Evolutionary conservation across 2,888 invertebrate species (phyloP).

Genomic region (Ophion costatus): DNA sequence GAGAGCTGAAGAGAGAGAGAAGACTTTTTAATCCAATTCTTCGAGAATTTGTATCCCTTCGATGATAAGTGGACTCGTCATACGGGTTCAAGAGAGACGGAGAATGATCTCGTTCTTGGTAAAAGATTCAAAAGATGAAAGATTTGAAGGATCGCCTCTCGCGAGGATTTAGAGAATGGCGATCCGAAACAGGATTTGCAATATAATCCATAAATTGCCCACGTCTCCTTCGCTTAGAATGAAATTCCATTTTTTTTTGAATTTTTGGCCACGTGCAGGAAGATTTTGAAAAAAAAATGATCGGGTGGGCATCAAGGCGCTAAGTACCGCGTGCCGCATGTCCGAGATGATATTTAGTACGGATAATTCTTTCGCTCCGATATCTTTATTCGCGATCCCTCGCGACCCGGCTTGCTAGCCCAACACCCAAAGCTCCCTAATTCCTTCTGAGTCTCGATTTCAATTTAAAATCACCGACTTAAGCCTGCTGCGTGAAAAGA

Average conservation of each 20-base stretch:
- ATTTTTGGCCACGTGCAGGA: slow-evolving; percentile 6
- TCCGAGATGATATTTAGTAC: slow-evolving; percentile 34
- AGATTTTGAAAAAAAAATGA: slow-evolving; percentile 50
- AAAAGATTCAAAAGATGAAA: slow-evolving; percentile 55
- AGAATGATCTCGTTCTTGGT: slow-evolving; percentile 58
- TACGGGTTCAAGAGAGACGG: slow-evolving; percentile 48
- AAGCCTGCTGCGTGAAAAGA: slow-evolving; percentile 13
- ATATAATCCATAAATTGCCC: slow-evolving; percentile 14
- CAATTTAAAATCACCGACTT: slow-evolving; percentile 46
- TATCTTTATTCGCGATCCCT: slow-evolving; percentile 46
- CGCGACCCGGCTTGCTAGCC: slow-evolving; percentile 37
- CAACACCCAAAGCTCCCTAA: slow-evolving; percentile 20
- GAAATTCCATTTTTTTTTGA: slow-evolving; percentile 2
- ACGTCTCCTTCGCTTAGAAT: neutral
- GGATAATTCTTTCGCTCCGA: slow-evolving; percentile 43
- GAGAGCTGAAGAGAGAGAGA: neutral
- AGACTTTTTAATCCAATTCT: slow-evolving; percentile 55
- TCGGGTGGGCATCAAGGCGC: slow-evolving; percentile 48
- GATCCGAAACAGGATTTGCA: neutral
- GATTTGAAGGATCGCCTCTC: slow-evolving; percentile 51
- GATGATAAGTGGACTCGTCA: slow-evolving; percentile 57
- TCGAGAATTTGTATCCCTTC: slow-evolving; percentile 42
- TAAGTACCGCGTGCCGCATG: slow-evolving; percentile 44
- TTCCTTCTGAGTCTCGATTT: slow-evolving; percentile 47
- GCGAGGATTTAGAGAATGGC: slow-evolving; percentile 33